Percentiles rank a stretch among this genome's conserved stretches.
These are phyloP conservation scores for Trilocha varians DNA, from an alignment of 2,888 invertebrate genomes.

Conservation along the genomic window DNA sequence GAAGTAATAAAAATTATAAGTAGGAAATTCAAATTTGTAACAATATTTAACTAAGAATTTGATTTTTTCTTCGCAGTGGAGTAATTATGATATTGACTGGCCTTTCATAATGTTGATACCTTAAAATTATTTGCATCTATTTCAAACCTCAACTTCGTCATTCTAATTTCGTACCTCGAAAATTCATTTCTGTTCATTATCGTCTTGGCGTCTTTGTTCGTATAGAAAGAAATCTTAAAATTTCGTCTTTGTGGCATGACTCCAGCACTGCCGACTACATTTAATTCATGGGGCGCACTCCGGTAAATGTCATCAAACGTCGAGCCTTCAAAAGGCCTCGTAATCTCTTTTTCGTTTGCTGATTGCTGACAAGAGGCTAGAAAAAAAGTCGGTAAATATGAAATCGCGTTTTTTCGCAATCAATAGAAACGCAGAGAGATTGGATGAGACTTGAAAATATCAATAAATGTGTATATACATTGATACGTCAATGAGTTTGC, in stretches of 20 bases:
- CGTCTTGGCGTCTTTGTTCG: too few species aligned
- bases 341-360: constrained; percentile 20
- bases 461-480: neutral
- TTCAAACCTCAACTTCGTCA: too few species aligned
- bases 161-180: too few species aligned
- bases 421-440: constrained; percentile 8
- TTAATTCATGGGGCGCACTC: constrained; percentile 17
- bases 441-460: constrained; percentile 16
- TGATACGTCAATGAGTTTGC: too few species aligned
- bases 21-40: too few species aligned
- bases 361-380: constrained; percentile 20
- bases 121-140: too few species aligned
- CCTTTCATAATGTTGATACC: too few species aligned
- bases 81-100: too few species aligned
- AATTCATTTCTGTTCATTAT: too few species aligned
- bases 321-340: constrained; percentile 17
- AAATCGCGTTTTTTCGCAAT: constrained; percentile 4
- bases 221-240: neutral
- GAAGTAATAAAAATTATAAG: too few species aligned
- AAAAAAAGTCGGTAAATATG: constrained; percentile 7
- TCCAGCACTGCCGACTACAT: constrained; percentile 6
- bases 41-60: too few species aligned
- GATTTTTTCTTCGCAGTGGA: too few species aligned
- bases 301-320: constrained; percentile 17
- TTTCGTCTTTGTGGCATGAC: neutral